Conservation (phyloP, 2,113 vertebrate genomes). For the Phoenicopterus ruber region DNA sequence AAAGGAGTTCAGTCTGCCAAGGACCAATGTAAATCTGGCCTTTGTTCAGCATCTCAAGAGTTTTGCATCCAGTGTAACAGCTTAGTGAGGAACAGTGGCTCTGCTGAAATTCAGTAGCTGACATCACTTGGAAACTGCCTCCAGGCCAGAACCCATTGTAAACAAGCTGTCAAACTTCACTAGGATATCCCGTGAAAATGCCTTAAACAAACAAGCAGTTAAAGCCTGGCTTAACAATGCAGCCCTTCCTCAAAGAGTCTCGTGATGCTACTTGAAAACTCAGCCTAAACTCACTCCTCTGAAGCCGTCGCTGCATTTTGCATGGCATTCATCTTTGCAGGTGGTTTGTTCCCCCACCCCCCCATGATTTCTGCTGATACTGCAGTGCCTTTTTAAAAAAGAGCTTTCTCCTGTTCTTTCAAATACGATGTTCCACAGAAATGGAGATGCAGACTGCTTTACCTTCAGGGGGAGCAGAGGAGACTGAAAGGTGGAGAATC, state of each 20-base stretch:
- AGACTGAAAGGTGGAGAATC: not conserved
- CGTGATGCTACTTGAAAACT: not conserved
- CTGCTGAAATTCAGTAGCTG: conserved; percentile 25
- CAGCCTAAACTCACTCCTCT: not conserved
- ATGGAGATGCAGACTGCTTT: not conserved
- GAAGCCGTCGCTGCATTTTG: not conserved
- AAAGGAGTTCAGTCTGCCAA: too few relatives aligned
- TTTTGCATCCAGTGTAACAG: not conserved
- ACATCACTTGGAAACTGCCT: conserved; percentile 48
- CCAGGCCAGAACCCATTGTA: conserved; percentile 34
- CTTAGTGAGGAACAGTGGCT: not conserved
- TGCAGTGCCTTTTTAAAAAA: not conserved
- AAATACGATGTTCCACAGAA: not conserved
- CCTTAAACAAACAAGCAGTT: conserved; percentile 39
- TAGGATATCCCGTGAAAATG: conserved; percentile 44
- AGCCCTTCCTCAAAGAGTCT: not conserved
- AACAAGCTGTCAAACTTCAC: conserved; percentile 59
- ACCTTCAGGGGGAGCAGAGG: not conserved
- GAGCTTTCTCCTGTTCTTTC: not conserved
- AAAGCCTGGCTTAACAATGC: not conserved
- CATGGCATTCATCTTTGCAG: not conserved
- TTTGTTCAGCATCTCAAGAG: not conserved
- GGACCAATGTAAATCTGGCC: not conserved
- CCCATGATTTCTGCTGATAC: not conserved
- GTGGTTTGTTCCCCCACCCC: too few relatives aligned